Percentiles rank a stretch among this genome's conserved stretches.
These are phyloP conservation scores for Omphaloscelis lunosa DNA, from an alignment of 2,888 invertebrate species.

Conservation along the genomic window DNA sequence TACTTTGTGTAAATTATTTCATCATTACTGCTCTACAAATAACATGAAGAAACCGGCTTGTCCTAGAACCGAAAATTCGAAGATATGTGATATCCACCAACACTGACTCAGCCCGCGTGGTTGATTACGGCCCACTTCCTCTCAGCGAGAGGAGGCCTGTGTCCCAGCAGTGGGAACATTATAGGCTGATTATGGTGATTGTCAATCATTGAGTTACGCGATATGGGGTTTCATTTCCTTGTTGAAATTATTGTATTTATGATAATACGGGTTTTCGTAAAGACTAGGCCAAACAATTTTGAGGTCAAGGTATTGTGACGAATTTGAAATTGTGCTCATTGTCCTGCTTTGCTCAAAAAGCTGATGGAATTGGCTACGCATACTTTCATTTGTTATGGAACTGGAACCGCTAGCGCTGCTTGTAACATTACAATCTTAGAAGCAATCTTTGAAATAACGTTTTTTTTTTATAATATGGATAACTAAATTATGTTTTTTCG, in stretches of 20 bases:
- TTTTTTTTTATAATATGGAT: not conserved
- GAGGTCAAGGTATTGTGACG: constrained; percentile 26
- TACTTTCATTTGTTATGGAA: not conserved
- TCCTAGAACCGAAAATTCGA: no score
- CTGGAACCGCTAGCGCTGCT: no score
- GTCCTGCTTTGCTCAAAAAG: not conserved
- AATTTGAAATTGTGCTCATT: constrained; percentile 13
- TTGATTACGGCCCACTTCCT: no score
- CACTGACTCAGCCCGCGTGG: no score
- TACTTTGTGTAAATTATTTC: no score
- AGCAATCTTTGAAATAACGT: not conserved
- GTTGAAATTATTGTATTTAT: constrained; percentile 3
- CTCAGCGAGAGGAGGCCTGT: no score
- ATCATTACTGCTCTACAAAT: no score
- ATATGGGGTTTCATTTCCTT: constrained; percentile 8
- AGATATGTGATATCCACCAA: no score
- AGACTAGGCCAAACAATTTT: constrained; percentile 4
- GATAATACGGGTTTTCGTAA: not conserved
- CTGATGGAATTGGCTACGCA: not conserved
- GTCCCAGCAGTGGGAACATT: no score
- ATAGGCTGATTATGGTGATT: no score
- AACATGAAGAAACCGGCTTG: no score
- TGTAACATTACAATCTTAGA: not conserved
- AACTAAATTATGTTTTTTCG: not conserved
- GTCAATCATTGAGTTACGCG: constrained; percentile 14